Evolutionary conservation across 1,140 invertebrate species (phyloP).

Genomic region (Saccostrea echinata): DNA sequence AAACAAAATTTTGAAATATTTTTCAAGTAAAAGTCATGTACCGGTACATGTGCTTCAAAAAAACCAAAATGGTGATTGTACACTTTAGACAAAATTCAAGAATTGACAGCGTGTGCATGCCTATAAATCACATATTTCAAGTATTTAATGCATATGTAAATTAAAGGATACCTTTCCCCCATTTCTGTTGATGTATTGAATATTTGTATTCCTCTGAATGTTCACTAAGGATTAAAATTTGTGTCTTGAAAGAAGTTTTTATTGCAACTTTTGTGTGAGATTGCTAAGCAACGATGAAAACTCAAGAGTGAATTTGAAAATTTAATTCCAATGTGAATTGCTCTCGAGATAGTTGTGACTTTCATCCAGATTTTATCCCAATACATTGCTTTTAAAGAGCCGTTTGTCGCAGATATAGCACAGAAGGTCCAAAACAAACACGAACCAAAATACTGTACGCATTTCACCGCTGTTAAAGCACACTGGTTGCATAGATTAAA

Average conservation of each 20-base stretch:
- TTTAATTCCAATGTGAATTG: constrained; percentile 22
- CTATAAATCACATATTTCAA: constrained; percentile 19
- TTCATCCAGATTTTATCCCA: constrained; percentile 14
- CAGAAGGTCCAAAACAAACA: constrained; percentile 15
- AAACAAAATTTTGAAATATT: too few species aligned
- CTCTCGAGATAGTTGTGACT: constrained; percentile 24
- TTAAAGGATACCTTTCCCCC: background rate
- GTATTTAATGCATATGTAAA: constrained; percentile 28
- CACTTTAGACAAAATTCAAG: background rate
- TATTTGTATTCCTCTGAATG: background rate
- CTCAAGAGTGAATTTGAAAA: constrained; percentile 3
- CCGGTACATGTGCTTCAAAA: background rate
- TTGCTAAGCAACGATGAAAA: constrained; percentile 19
- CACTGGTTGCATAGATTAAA: background rate
- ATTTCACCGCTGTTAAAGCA: constrained; percentile 19
- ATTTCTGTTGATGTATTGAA: constrained; percentile 8
- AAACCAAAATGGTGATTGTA: background rate
- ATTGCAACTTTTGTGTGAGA: constrained; percentile 36
- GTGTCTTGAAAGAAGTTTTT: constrained; percentile 7
- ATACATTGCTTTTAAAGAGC: background rate
- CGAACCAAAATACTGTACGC: background rate
- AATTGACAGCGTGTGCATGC: background rate
- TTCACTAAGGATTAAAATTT: background rate
- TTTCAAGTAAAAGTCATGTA: background rate
- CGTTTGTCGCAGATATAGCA: background rate